These are phyloP conservation scores for Pagetopsis macropterus DNA, from an alignment of 2,797 vertebrate species.

Conservation along the genomic window DNA sequence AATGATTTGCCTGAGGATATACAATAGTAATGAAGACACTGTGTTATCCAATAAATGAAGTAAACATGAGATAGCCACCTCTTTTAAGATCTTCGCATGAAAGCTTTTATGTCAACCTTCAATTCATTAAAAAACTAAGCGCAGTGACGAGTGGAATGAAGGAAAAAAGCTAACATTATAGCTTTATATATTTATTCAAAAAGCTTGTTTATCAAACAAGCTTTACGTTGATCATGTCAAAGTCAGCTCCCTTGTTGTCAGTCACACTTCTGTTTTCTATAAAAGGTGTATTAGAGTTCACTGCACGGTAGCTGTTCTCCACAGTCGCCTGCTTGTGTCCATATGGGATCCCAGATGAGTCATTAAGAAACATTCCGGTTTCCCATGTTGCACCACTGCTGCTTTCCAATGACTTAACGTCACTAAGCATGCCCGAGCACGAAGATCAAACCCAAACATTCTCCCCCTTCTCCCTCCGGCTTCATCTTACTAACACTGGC, in stretches of 20 bases:
- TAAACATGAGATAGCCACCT: conserved; percentile 20
- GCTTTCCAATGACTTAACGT: conserved; percentile 46
- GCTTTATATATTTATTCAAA: conserved; percentile 3
- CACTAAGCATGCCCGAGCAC: conserved; percentile 37
- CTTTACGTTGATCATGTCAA: neutral
- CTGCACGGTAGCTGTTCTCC: neutral
- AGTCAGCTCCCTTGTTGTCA: neutral
- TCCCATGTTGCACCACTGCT: conserved; percentile 19
- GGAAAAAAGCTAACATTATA: neutral
- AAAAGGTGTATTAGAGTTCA: conserved; percentile 2
- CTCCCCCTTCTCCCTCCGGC: neutral
- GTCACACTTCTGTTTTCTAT: neutral
- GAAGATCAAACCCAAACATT: conserved; percentile 13
- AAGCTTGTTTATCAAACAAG: neutral
- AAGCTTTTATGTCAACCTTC: conserved; percentile 10
- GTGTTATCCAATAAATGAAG: conserved; percentile 44
- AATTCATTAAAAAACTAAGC: conserved; percentile 9
- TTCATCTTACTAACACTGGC: conserved; percentile 13
- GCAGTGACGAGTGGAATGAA: conserved; percentile 19
- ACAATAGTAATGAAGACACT: conserved; percentile 36
- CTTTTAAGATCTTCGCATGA: conserved; percentile 4
- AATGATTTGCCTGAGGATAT: conserved; percentile 44
- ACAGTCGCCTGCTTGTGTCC: conserved; percentile 5
- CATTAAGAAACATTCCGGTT: conserved; percentile 39
- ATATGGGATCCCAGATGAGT: conserved; percentile 38